A percentile compares a stretch with the other conserved stretches of the same genome.
Conservation (phyloP, 2,797 vertebrate genomes). For the Sus cebifrons region DNA sequence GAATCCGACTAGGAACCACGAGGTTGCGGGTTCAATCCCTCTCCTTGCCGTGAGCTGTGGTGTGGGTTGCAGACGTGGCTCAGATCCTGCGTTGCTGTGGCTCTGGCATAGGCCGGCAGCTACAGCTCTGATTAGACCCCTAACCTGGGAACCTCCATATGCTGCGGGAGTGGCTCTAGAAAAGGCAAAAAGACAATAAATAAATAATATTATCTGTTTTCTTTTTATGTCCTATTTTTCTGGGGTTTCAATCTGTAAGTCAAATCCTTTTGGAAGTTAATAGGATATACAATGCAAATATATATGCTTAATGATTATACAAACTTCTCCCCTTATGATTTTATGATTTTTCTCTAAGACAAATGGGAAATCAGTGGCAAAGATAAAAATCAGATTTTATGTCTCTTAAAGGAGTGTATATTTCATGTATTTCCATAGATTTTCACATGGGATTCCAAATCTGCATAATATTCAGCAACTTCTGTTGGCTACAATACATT, state of each 20-base stretch:
- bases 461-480: not conserved
- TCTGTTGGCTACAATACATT: constrained; percentile 13
- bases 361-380: constrained; percentile 9
- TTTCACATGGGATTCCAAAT: constrained; percentile 56
- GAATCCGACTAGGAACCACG: too few species aligned
- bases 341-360: constrained; percentile 39
- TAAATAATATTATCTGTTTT: not conserved
- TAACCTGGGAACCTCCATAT: too few species aligned
- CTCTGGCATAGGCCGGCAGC: too few species aligned
- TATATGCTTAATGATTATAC: not conserved
- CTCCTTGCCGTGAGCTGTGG: too few species aligned
- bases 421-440: constrained; percentile 23
- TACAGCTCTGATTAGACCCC: too few species aligned
- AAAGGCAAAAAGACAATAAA: too few species aligned
- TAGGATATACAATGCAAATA: not conserved
- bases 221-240: not conserved
- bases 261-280: constrained; percentile 22
- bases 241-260: constrained; percentile 39
- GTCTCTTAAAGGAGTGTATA: not conserved
- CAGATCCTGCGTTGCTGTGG: too few species aligned
- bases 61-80: too few species aligned
- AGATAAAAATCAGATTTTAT: constrained; percentile 52
- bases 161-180: too few species aligned
- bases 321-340: not conserved
- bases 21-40: too few species aligned